phyloP scores from a whole-genome alignment of 2,113 vertebrate genomes.

The Mus spicilegus region DNA sequence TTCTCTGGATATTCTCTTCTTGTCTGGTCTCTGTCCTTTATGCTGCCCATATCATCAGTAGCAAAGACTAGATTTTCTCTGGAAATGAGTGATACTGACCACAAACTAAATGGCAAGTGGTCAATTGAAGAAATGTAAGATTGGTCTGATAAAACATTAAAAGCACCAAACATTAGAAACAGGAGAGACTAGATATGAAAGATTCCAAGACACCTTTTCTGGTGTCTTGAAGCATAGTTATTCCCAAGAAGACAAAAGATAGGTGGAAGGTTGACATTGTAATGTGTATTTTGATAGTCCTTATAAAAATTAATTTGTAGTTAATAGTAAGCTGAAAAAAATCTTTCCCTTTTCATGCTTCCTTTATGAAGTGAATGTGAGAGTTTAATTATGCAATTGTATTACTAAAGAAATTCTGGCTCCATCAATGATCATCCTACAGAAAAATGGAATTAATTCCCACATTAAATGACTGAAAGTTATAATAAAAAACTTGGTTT shows the following conservation, averaged over 20 bases:
- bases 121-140: neutral
- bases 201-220: neutral
- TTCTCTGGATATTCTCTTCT: neutral
- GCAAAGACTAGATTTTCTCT: neutral
- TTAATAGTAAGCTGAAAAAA: neutral
- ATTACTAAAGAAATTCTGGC: neutral
- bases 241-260: neutral
- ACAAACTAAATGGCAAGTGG: neutral
- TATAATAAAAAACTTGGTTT: neutral
- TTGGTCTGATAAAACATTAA: neutral
- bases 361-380: neutral
- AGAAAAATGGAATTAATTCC: neutral
- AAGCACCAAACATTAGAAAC: neutral
- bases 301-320: slow-evolving; percentile 31
- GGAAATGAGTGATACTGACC: neutral
- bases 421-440: neutral
- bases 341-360: neutral
- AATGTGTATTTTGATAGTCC: neutral
- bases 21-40: neutral
- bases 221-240: neutral
- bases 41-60: neutral
- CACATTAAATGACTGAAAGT: slow-evolving; percentile 8
- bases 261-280: neutral
- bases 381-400: neutral
- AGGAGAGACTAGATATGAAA: neutral